A percentile compares a stretch with the other conserved stretches of the same genome.
Conservation (phyloP, 2,113 vertebrate genomes). For the Ptilorrhoa leucosticta region DNA sequence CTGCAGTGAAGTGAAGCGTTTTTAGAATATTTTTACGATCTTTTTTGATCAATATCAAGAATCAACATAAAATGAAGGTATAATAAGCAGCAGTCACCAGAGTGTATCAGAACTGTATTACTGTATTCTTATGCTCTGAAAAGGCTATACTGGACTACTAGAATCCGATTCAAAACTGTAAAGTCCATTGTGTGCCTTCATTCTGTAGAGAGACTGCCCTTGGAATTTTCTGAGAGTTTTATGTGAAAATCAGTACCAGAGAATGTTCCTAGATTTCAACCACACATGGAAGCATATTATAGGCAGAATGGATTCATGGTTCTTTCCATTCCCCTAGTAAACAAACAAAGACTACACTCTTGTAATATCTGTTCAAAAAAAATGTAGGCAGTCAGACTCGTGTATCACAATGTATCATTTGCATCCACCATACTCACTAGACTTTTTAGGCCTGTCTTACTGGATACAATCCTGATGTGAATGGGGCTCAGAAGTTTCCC, state of each 20-base stretch:
- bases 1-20: background rate
- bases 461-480: background rate
- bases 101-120: background rate
- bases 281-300: background rate
- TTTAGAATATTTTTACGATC: background rate
- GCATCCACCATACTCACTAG: background rate
- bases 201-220: background rate
- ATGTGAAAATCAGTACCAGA: background rate
- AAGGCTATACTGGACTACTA: background rate
- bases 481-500: background rate
- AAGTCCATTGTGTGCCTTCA: background rate
- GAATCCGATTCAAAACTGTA: background rate
- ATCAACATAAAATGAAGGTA: background rate
- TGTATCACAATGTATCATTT: background rate
- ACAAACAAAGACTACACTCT: background rate
- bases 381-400: background rate
- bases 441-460: background rate
- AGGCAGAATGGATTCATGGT: background rate
- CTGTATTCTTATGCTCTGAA: background rate
- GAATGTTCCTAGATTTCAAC: background rate
- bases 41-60: background rate
- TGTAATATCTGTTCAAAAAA: background rate
- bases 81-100: background rate
- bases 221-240: background rate
- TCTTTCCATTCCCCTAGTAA: background rate